Conservation (phyloP, 2,797 vertebrate species). For the Acrossocheilus wenchowensis region DNA sequence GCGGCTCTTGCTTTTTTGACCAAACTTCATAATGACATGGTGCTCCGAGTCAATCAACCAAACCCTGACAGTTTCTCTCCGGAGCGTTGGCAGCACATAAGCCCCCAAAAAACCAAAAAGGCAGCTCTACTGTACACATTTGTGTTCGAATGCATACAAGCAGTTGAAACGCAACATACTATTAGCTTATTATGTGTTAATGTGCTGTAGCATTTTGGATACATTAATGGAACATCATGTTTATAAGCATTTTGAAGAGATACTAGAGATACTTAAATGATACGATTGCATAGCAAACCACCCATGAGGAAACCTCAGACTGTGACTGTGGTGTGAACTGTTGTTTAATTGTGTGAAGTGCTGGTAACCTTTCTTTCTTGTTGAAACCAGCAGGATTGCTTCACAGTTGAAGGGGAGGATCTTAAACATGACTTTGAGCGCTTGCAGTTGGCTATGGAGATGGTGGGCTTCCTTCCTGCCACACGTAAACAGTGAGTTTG, state of each 20-base stretch:
- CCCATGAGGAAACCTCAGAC: not conserved
- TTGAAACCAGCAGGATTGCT: constrained; percentile 86
- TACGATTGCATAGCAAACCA: constrained; percentile 3
- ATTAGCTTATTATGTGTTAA: not conserved
- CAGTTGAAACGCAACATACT: not conserved
- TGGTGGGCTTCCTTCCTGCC: constrained; percentile 97
- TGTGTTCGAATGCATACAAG: not conserved
- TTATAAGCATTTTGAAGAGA: not conserved
- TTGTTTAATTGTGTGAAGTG: constrained; percentile 39
- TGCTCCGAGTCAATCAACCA: constrained; percentile 59
- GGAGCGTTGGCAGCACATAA: not conserved
- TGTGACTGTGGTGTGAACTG: constrained; percentile 10
- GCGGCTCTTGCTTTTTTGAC: constrained; percentile 59
- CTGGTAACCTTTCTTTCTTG: constrained; percentile 28
- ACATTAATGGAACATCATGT: not conserved
- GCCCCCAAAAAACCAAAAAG: not conserved
- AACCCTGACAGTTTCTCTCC: constrained; percentile 25
- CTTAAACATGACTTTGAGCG: constrained; percentile 98
- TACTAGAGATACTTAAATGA: constrained; percentile 7
- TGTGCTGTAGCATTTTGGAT: not conserved
- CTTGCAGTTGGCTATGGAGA: constrained; percentile 97
- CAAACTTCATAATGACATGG: constrained; percentile 64
- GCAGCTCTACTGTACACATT: constrained; percentile 10
- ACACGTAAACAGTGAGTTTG: constrained; percentile 93
- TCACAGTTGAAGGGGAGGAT: constrained; percentile 95